Percentiles rank a stretch among this genome's conserved stretches.
Conservation (phyloP, 2,888 invertebrate genomes). For the Tachystola acroxantha region DNA sequence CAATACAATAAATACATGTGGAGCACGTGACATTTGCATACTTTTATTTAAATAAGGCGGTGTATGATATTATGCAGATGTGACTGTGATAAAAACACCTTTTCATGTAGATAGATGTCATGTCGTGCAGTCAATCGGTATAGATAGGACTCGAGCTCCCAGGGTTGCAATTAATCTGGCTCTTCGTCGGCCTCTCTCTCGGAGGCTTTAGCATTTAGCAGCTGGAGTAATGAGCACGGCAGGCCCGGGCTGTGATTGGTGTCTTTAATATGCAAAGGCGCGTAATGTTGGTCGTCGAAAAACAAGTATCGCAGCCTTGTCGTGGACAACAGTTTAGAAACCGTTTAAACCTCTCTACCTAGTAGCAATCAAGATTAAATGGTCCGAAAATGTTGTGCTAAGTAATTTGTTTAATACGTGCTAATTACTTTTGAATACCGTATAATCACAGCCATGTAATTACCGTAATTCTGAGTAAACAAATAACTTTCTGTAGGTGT, state of each 20-base stretch:
- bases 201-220: conserved; percentile 30
- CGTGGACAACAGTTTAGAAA: background rate
- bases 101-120: too few relatives aligned
- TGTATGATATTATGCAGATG: too few relatives aligned
- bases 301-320: background rate
- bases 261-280: conserved; percentile 52
- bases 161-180: conserved; percentile 49
- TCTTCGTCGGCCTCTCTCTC: conserved; percentile 21
- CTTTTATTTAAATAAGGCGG: too few relatives aligned
- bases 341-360: background rate
- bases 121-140: too few relatives aligned
- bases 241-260: conserved; percentile 42
- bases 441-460: too few relatives aligned
- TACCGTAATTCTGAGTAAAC: too few relatives aligned
- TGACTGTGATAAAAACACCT: too few relatives aligned
- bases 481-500: too few relatives aligned
- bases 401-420: background rate
- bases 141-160: conserved; percentile 19
- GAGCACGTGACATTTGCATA: too few relatives aligned
- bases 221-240: conserved; percentile 38
- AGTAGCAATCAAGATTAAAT: background rate
- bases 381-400: background rate
- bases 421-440: background rate
- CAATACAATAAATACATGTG: too few relatives aligned
- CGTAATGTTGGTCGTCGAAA: conserved; percentile 19